Percentiles rank a stretch among this genome's conserved stretches.
phyloP scores from a whole-genome alignment of 92 coral and sea anemone genomes.

The Bergia puertoricense region DNA sequence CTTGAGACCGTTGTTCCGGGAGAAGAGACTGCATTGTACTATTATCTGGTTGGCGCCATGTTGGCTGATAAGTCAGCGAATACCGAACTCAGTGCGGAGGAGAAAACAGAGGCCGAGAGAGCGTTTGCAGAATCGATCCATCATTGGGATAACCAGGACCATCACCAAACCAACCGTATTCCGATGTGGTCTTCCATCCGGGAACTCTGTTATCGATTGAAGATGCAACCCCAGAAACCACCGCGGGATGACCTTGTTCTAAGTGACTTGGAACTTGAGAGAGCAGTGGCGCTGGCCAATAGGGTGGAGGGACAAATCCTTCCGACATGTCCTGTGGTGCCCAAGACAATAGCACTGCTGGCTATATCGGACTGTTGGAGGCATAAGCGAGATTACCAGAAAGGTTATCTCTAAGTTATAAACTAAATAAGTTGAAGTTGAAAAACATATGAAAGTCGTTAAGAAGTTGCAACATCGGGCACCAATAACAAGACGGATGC shows the following conservation, averaged over 20 bases:
- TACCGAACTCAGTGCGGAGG: constrained; percentile 17
- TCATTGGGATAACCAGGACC: constrained; percentile 1
- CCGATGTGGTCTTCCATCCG: constrained; percentile 21
- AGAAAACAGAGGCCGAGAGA: neutral
- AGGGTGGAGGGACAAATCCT: neutral
- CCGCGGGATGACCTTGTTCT: constrained; percentile 13
- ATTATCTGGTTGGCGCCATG: neutral
- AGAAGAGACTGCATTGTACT: neutral
- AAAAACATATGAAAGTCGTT: neutral
- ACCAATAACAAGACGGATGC: no score
- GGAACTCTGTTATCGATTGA: constrained; percentile 21
- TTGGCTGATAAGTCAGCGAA: constrained; percentile 19
- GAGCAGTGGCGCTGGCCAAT: neutral
- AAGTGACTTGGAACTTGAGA: neutral
- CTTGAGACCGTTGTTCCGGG: constrained; percentile 2
- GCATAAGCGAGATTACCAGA: neutral
- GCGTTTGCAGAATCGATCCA: neutral
- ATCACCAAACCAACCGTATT: constrained; percentile 17
- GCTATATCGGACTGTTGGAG: constrained; percentile 15
- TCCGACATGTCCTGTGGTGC: constrained; percentile 11
- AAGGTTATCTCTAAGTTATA: neutral
- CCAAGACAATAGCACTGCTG: neutral
- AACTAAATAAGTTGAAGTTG: neutral
- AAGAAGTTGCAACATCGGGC: neutral
- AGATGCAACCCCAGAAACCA: constrained; percentile 30